These are phyloP conservation scores for Pseudococcus longispinus DNA, from an alignment of 2,888 invertebrate genomes.

Conservation along the genomic window DNA sequence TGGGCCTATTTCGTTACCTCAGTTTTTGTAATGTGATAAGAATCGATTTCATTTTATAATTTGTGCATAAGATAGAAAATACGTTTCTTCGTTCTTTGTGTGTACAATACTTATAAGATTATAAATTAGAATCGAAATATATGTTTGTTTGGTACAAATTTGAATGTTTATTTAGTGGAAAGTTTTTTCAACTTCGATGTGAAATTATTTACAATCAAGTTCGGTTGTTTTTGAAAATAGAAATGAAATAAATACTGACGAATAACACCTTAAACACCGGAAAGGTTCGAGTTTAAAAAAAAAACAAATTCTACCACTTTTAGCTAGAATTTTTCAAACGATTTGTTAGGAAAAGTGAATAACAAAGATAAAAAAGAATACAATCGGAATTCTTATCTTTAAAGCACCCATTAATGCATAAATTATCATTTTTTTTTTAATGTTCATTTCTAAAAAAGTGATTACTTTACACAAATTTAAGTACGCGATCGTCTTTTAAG, in stretches of 20 bases:
- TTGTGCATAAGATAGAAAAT: background rate
- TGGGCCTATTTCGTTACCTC: conserved; percentile 33
- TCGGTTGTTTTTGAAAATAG: background rate
- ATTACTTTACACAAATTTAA: too few species aligned
- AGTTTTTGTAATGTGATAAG: conserved; percentile 40
- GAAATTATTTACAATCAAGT: background rate
- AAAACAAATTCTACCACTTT: too few species aligned
- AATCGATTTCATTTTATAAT: conserved; percentile 36
- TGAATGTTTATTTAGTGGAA: background rate
- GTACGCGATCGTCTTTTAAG: too few species aligned
- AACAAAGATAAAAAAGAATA: too few species aligned
- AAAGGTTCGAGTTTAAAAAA: too few species aligned
- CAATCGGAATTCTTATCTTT: too few species aligned
- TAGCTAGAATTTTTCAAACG: too few species aligned
- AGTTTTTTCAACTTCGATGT: background rate
- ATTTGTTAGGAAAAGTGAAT: too few species aligned
- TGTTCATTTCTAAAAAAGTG: too few species aligned
- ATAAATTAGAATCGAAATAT: conserved; percentile 10
- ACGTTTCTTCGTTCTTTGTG: conserved; percentile 23
- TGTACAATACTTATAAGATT: conserved; percentile 6
- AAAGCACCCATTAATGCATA: too few species aligned
- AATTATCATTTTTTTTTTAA: too few species aligned
- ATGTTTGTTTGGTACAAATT: background rate
- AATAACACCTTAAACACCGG: too few species aligned
- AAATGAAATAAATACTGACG: background rate